Evolutionary conservation across 2,888 invertebrate genomes (phyloP), one percentile per base, ranked within the genome.

Genomic region (Sinhomidia bicolor): DNA sequence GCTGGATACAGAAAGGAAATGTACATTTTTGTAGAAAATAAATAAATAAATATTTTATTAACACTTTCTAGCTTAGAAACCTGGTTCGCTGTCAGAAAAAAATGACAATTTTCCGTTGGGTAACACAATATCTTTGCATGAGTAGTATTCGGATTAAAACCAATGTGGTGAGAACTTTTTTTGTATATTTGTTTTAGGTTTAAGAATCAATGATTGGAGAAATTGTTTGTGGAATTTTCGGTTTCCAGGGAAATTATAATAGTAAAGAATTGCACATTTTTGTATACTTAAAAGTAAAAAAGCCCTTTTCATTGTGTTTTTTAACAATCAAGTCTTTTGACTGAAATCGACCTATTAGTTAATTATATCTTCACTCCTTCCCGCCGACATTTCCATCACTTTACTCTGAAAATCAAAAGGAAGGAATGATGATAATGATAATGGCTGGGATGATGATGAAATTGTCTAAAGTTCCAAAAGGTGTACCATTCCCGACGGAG

Each of bases 301-400:
- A n/a, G n/a, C n/a, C 41, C 20, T 17, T 41, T 71, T 71, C 41
- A 71, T 41, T 44, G 41, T n/a, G 10, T 41, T 44, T 41, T 71
- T 71, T 41, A 36, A 71, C 41, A 71, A 71, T 71, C 41, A 71
- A 10, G n/a, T 47, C 51, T 76, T 44, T 54, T 51, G 29, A 74
- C 12, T 12, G 23, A 71, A 36, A 74, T 74, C 74, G 74, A 17
- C 51, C 29, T 76, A 76, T 76, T 76, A 76, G 76, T 32, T 29
- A 76, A 60, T 29, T 36, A 57, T 41, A 57, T 41, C 20, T 32
- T 62, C 32, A 76, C 62, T 85, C 76, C 60, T 47, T 62, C 62
- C 68, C 74, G 84, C 87, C 84, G 87, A 87, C 89, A 87, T 74
- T 84, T 85, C 78, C 83, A 86, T 85, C 86, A 86, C 86, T 83